Evolutionary conservation across 2,797 vertebrate species (phyloP), one percentile per base, ranked within the genome.

Genomic region (Lacerta viridis): DNA sequence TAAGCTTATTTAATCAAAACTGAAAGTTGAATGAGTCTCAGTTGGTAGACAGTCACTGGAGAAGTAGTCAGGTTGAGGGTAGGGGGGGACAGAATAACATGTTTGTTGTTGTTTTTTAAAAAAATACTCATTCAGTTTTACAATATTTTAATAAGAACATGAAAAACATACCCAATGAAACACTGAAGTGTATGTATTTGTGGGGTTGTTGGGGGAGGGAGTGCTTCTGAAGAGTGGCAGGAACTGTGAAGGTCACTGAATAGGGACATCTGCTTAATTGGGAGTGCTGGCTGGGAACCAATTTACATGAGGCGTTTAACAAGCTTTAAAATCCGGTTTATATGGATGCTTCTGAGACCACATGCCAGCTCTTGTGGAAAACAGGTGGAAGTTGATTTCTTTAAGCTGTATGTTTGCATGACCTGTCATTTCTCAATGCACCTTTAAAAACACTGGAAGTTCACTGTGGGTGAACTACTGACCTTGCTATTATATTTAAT

Each of bases 1-100:
- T 95, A 93, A 89, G 90, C 92, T 96, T 93, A 91, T 95, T 95
- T 96, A 95, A 95, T 94, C 95, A 95, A 95, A 96, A 93, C 66
- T 87, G 90, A 94, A 95, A 91, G 88, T 88, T 90, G 92, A 93
- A 92, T 80, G 81, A 93, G 90, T 92, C 94, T 93, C 90, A 84
- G 87, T 90, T 94, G 83, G 87, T 69, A 91, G 88, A 90, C 92
- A 93, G 93, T 93, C 92, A 80, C 36, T 27, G 66, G 84, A 91
- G 84, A 90, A 55, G 85, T 90, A 88, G 27, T 86, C 0, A 0
- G 0, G 87, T 1, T 10, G 80, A 72, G 72, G 85, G 66, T 84
- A 36, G 89, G 33, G 94, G n/a, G 3, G 7, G 50, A 9, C 33
- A 61, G 29, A 80, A 27, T 66, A 27, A 81, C 7, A 81, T 15